Base-by-base conservation (phyloP, 2,797 vertebrate genomes). In the Protosalanx chinensis region DNA sequence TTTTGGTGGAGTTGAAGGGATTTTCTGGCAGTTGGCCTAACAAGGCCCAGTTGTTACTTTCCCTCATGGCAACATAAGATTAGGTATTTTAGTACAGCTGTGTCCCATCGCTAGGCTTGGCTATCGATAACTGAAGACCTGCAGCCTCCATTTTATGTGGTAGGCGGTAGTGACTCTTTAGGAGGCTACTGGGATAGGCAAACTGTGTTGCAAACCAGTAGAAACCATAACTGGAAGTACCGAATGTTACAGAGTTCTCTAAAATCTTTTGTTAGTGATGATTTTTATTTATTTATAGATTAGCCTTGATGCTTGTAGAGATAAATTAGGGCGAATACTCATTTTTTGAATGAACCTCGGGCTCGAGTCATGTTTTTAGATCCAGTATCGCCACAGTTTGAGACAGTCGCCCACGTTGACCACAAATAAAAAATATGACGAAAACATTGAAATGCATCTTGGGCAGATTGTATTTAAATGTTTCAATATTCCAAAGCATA, bases 101-200 rank as follows among this genome's bases (percentile, higher is more conserved):
- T 87, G 85, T 84, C 86, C 84, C 82, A 72, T 75, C 78, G 81
- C 80, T 75, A 72, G 80, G 81, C 76, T 74, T 81, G 84, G 85
- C 84, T 80, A 82, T 84, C 74, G 77, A 87, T 83, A 87, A 73
- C 77, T 87, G 79, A 73, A 84, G 88, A 70, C 82, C 82, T 82
- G 84, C 82, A 86, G 87, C 92, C 72, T 91, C 93, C 92, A 93
- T 93, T 90, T 93, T 93, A 89, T 85, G 81, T 85, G 80, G 80
- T 72, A 85, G 81, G 77, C 76, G 68, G 70, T 16, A 56, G 69
- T 81, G 65, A 73, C 72, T 71, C 69, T 74, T 67, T 57, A 46
- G 23, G 70, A 61, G 77, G 72, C 74, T 76, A 6, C 35, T 62
- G 46, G 72, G 76, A 73, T 76, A 72, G 62, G 71, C 41, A 79